Evolutionary conservation across 2,888 invertebrate genomes (phyloP), one percentile per base, ranked within the genome.

Genomic region (Hartigia nigra): DNA sequence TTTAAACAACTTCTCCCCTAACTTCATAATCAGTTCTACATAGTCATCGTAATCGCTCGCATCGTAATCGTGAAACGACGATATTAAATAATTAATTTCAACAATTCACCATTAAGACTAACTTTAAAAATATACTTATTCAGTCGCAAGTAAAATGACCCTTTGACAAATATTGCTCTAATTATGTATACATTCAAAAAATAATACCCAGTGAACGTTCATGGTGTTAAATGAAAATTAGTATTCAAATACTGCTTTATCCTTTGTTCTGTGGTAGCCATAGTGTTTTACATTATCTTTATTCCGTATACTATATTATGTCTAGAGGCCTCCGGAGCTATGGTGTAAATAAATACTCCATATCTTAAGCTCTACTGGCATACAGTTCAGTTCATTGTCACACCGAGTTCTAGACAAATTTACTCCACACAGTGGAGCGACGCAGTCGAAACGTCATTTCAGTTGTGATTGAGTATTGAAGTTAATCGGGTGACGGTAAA

Each of bases 261-360:
- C 55, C 55, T 55, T 55, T 55, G 55, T 55, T 9, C 55, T 23
- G 23, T 55, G 23, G 55, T 0, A 23, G 9, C 23, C 55, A 23
- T 55, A 55, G 23, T n/a, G 12, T 31, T 23, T 32, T 11, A 12
- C 82, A 87, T 87, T 89, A 89, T 90, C 90, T 84, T 86, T 84
- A 85, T 87, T 90, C 88, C 90, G 87, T 88, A 23, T 55, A 81
- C 85, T 75, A 81, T 90, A 89, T 90, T 90, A 88, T 89, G 90
- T 86, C 90, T 90, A 86, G 80, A 81, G 81, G 76, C 82, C 81
- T 84, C 84, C 79, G 82, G 82, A 79, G 76, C 74, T 81, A 82
- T 80, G 81, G 82, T 88, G 89, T 88, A 89, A 89, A 90, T 88
- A 90, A 89, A 90, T 88, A 87, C 88, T 82, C 79, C 81, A 81